phyloP scores from a whole-genome alignment of 2,888 invertebrate species.

The Shargacucullia verbasci region DNA sequence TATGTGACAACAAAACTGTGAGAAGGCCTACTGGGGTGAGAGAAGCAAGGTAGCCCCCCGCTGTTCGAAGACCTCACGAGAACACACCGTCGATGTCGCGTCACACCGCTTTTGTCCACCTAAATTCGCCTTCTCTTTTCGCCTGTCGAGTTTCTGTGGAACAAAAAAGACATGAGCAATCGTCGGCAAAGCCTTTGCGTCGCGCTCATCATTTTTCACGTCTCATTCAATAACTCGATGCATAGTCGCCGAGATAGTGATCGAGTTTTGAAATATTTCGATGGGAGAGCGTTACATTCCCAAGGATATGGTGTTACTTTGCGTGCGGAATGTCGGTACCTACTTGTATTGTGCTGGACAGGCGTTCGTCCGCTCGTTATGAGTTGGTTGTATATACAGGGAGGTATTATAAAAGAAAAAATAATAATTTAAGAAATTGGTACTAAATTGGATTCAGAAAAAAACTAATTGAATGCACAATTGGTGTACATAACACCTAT shows the following conservation, averaged over 20 bases:
- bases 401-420: background rate
- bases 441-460: too few species aligned
- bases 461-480: too few species aligned
- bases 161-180: constrained; percentile 71
- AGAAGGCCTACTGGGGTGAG: constrained; percentile 78
- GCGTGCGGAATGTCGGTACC: constrained; percentile 83
- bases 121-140: constrained; percentile 76
- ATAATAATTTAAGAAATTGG: too few species aligned
- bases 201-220: constrained; percentile 88
- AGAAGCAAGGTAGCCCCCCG: constrained; percentile 76
- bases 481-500: too few species aligned
- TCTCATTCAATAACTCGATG: constrained; percentile 88
- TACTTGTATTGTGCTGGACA: constrained; percentile 47
- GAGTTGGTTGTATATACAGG: constrained; percentile 1
- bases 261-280: constrained; percentile 87
- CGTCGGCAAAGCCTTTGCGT: constrained; percentile 83
- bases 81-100: constrained; percentile 79
- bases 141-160: constrained; percentile 49
- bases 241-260: constrained; percentile 86
- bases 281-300: constrained; percentile 84
- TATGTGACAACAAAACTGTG: constrained; percentile 85
- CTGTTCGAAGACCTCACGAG: constrained; percentile 81
- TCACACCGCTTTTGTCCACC: constrained; percentile 82
- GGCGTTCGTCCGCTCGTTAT: constrained; percentile 8
- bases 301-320: constrained; percentile 89